Conservation (phyloP, 2,888 invertebrate species). For the Cremastinae sp. region DNA sequence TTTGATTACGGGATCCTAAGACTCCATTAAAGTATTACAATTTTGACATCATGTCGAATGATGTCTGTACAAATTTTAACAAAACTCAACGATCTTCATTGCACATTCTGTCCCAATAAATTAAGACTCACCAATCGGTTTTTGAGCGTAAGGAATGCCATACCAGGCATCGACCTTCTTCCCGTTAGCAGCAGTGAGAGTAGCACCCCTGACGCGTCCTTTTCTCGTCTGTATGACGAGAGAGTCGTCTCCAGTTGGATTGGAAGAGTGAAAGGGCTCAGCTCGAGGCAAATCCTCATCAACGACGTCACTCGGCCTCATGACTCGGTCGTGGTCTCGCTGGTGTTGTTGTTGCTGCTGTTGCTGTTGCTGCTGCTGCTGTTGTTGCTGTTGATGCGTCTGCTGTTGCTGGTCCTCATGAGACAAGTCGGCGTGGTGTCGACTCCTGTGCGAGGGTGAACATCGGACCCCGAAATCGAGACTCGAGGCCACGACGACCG, state of each 20-base stretch:
- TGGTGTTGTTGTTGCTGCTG: conserved; percentile 76
- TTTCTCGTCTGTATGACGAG: conserved; percentile 89
- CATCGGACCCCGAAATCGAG: conserved; percentile 70
- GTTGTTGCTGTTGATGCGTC: conserved; percentile 74
- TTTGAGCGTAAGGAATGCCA: conserved; percentile 91
- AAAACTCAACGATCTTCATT: too few species aligned
- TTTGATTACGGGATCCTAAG: too few species aligned
- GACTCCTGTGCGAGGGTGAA: conserved; percentile 76
- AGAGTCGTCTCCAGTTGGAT: conserved; percentile 84
- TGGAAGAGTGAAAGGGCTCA: conserved; percentile 78
- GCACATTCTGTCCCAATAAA: background rate
- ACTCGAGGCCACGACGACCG: conserved; percentile 67
- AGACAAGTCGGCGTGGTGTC: conserved; percentile 76
- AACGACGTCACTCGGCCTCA: conserved; percentile 73
- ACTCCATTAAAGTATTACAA: too few species aligned
- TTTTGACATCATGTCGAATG: too few species aligned
- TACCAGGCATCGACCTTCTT: conserved; percentile 92
- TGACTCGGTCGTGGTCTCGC: conserved; percentile 53
- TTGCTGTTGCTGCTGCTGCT: conserved; percentile 74
- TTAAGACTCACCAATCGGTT: conserved; percentile 83
- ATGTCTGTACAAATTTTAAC: background rate
- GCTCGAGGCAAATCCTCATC: conserved; percentile 78
- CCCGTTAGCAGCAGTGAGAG: conserved; percentile 87
- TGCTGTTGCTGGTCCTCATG: conserved; percentile 70
- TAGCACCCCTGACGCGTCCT: conserved; percentile 88